Evolutionary conservation across 2,888 invertebrate genomes (phyloP).

Genomic region (Arctia plantaginis): DNA sequence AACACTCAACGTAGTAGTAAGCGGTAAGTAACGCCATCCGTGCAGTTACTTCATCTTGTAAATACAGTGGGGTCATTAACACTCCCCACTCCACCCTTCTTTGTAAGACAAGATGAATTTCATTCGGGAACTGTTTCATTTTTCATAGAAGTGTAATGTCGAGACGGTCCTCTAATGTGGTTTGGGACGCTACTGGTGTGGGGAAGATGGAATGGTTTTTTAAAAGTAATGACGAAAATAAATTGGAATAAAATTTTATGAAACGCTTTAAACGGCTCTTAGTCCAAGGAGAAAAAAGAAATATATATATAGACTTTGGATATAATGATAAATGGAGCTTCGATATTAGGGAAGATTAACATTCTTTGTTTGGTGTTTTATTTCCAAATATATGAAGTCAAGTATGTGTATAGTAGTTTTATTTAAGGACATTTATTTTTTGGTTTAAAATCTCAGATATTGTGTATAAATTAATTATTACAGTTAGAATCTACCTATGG

Average conservation of each 20-base stretch:
- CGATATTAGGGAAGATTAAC: not conserved
- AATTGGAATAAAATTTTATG: not conserved
- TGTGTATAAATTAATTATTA: too few relatives aligned
- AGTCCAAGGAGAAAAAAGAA: not conserved
- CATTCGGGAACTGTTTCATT: conserved; percentile 28
- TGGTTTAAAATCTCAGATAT: too few relatives aligned
- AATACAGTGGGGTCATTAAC: conserved; percentile 47
- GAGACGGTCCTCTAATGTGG: conserved; percentile 26
- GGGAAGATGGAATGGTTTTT: conserved; percentile 12
- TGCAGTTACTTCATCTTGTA: conserved; percentile 49
- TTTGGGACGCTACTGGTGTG: conserved; percentile 3
- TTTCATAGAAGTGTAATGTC: conserved; percentile 26
- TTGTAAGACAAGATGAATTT: conserved; percentile 30
- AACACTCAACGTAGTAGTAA: too few relatives aligned
- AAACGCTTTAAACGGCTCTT: not conserved
- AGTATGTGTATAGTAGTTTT: too few relatives aligned
- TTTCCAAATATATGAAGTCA: too few relatives aligned
- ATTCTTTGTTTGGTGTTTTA: too few relatives aligned
- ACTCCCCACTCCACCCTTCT: conserved; percentile 22
- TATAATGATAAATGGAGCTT: not conserved
- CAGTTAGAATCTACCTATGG: too few relatives aligned
- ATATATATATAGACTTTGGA: not conserved
- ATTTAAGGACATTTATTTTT: too few relatives aligned
- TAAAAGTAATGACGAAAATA: not conserved
- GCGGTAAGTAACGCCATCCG: too few relatives aligned